These are phyloP conservation scores for Eupeodes corollae DNA, from an alignment of 1,140 invertebrate genomes.

Conservation along the genomic window DNA sequence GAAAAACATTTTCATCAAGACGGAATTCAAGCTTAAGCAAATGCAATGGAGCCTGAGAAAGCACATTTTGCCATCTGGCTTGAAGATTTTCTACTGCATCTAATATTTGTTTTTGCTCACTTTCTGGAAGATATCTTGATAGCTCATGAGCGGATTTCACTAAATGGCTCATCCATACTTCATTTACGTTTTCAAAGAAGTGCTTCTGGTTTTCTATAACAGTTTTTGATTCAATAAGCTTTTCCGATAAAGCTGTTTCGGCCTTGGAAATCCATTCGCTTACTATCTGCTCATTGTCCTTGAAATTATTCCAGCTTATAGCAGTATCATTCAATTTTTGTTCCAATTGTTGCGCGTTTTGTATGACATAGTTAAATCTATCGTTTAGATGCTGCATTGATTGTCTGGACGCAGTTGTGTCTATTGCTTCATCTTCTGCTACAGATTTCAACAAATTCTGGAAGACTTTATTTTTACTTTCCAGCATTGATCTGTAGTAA, in stretches of 20 bases:
- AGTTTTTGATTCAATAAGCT: constrained; percentile 66
- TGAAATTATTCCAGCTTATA: constrained; percentile 75
- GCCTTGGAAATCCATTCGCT: constrained; percentile 78
- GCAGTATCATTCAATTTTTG: constrained; percentile 65
- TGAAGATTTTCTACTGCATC: constrained; percentile 60
- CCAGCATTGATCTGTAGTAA: constrained; percentile 86
- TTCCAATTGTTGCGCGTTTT: constrained; percentile 65
- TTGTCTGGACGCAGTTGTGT: constrained; percentile 55
- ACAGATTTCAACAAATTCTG: constrained; percentile 72
- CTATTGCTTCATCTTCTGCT: constrained; percentile 56
- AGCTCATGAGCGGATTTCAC: constrained; percentile 69
- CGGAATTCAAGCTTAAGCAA: constrained; percentile 81
- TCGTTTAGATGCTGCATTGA: constrained; percentile 70
- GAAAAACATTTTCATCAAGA: constrained; percentile 73
- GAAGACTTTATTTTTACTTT: constrained; percentile 91
- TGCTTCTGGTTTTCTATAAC: constrained; percentile 68
- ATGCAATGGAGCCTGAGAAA: constrained; percentile 69
- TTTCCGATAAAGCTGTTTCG: constrained; percentile 69
- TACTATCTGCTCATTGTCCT: constrained; percentile 63
- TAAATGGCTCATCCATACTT: constrained; percentile 70
- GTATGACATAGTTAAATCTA: constrained; percentile 62
- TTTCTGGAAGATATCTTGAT: constrained; percentile 50
- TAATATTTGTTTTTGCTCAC: constrained; percentile 56
- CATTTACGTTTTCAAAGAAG: constrained; percentile 77
- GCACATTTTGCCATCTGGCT: constrained; percentile 64